Conservation (phyloP, 2,888 invertebrate species). For the Entomobrya proxima region DNA sequence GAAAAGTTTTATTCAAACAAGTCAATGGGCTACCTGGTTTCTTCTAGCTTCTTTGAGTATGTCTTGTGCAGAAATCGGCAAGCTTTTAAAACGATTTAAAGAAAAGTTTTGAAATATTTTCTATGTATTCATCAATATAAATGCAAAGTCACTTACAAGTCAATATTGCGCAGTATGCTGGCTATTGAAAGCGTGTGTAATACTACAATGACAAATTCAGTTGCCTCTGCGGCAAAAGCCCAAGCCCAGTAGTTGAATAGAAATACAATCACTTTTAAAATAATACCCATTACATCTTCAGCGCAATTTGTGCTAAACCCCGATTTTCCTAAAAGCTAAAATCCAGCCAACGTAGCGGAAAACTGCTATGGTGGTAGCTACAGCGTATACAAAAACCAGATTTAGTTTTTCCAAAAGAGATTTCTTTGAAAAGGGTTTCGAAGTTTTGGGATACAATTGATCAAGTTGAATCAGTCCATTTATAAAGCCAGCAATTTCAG, state of each 20-base stretch:
- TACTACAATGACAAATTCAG: not conserved
- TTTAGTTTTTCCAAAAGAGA: not conserved
- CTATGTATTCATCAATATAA: too few species aligned
- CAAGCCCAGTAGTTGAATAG: not conserved
- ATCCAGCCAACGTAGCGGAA: not conserved
- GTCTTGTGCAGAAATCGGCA: not conserved
- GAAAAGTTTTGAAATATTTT: not conserved
- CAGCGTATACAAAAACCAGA: not conserved
- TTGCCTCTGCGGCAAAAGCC: not conserved
- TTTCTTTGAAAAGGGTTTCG: not conserved
- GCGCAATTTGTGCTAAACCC: not conserved
- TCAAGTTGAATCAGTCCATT: not conserved
- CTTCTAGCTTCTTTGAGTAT: too few species aligned
- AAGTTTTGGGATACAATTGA: not conserved
- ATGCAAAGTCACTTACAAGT: not conserved
- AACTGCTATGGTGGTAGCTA: not conserved
- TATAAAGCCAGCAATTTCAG: not conserved
- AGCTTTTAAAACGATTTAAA: not conserved
- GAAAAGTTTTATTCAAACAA: not conserved
- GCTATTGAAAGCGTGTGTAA: not conserved
- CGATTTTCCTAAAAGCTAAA: not conserved
- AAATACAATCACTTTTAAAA: not conserved
- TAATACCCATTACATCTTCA: not conserved
- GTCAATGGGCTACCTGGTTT: too few species aligned
- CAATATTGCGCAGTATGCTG: not conserved